Conservation (phyloP, 2,113 vertebrate genomes). For the Odobenus rosmarus region DNA sequence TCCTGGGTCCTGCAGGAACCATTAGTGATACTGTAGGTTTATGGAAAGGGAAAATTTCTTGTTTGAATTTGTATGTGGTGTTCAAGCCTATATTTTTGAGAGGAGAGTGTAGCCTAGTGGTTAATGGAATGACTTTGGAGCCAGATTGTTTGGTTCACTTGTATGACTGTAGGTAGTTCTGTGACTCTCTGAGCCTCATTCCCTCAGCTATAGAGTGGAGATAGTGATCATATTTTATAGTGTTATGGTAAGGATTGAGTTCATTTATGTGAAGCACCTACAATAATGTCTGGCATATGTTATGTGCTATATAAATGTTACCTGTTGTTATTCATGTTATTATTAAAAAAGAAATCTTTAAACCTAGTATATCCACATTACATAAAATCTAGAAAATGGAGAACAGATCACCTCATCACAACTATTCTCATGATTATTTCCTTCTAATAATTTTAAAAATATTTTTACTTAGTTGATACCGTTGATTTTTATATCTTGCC, state of each 20-base stretch:
- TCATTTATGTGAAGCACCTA: not conserved
- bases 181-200: not conserved
- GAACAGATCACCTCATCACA: not conserved
- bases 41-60: not conserved
- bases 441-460: slow-evolving; percentile 19
- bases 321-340: not conserved
- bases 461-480: not conserved
- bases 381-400: not conserved
- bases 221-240: not conserved
- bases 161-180: not conserved
- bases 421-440: slow-evolving; percentile 12
- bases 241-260: not conserved
- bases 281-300: not conserved
- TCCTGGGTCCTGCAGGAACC: not conserved
- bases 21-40: not conserved
- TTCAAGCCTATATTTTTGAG: not conserved
- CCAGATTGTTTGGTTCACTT: not conserved
- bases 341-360: slow-evolving; percentile 7
- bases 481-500: slow-evolving; percentile 11
- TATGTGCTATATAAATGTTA: not conserved
- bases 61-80: not conserved
- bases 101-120: not conserved
- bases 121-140: not conserved
- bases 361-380: not conserved
- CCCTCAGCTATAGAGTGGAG: not conserved